Evolutionary conservation across 2,888 invertebrate species (phyloP), one percentile per base, ranked within the genome.

Genomic region (Diarsia mendica): DNA sequence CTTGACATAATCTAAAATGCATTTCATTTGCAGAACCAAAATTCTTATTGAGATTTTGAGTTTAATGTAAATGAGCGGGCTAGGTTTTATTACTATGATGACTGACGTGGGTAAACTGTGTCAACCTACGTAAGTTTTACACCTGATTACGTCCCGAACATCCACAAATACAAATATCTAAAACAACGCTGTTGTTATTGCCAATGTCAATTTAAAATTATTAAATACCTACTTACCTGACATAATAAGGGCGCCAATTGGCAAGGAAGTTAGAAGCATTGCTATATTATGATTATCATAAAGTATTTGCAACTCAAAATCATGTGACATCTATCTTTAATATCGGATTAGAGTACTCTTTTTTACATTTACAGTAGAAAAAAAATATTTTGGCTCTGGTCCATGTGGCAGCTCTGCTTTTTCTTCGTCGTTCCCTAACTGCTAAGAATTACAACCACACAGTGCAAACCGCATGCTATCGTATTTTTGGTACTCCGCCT

Each of bases 181-280:
- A 66, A 75, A 60, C 23, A 10, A 67, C 13, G 23, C 67, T 76
- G 67, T 49, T 76, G 77, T 76, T 76, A 48, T 68, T 76, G 77
- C 68, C 77, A 76, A 67, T 67, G 48, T 10, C 53, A 76, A 76
- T 76, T 76, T 63, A 63, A 48, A 76, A 53, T 53, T 15, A 76
- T 76, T 53, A 76, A 39, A 60, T 28, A 58, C 28, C 58, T 55
- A 55, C 15, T 23, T 60, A 39, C 70, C 51, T 46, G 51, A 46
- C 46, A 39, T 48, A 61, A 61, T 63, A 76, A 49, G 61, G 39
- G 76, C 53, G 76, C 76, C 77, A 77, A 68, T 76, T 76, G 76
- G 77, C 76, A 76, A 76, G 39, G 23, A 67, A 76, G 28, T 61
- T 46, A 44, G n/a, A 28, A 18, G 23, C 76, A 76, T 48, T 61